Evolutionary conservation across 1,140 invertebrate species (phyloP), one percentile per base, ranked within the genome.

Genomic region (Drosophila leontia): DNA sequence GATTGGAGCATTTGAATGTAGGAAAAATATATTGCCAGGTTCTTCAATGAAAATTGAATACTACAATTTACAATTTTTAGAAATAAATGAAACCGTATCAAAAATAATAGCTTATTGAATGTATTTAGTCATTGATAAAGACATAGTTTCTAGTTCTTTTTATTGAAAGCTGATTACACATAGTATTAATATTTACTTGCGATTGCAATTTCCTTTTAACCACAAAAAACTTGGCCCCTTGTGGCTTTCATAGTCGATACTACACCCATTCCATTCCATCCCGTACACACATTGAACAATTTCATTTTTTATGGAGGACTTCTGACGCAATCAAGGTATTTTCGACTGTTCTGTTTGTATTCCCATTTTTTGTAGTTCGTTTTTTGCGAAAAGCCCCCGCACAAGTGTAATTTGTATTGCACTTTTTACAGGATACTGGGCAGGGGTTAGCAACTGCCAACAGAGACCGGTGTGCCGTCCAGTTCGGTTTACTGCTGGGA

Each of bases 261-360:
- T 23, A 7, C 29, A 12, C 11, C n/a, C 39, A 67, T 48, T 53
- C 37, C 17, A 42, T 55, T 53, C 37, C 17, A 42, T 55, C 48
- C 23, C 13, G 19, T 13, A 44, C 44, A 59, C 35, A 60, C 68
- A 50, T 71, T 34, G 29, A 41, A 58, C 67, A 71, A 71, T 72
- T 72, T 48, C 34, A 58, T 44, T 51, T 62, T 64, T 63, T 69
- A 42, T 62, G 42, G 23, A 42, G 55, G 57, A 37, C 63, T 37
- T 57, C 57, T 62, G 58, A 45, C 58, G 68, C 69, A 80, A 80
- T 80, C 76, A 79, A 80, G 75, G 67, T 34, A 79, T 78, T 64
- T 72, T 78, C 74, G 50, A 69, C 63, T 48, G 64, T 42, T 55
- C 58, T 72, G 44, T 72, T 71, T 72, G 65, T 23, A 71, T 35